Evolutionary conservation across 2,113 vertebrate genomes (phyloP).

Genomic region (Speoplatyrhinus poulsoni): DNA sequence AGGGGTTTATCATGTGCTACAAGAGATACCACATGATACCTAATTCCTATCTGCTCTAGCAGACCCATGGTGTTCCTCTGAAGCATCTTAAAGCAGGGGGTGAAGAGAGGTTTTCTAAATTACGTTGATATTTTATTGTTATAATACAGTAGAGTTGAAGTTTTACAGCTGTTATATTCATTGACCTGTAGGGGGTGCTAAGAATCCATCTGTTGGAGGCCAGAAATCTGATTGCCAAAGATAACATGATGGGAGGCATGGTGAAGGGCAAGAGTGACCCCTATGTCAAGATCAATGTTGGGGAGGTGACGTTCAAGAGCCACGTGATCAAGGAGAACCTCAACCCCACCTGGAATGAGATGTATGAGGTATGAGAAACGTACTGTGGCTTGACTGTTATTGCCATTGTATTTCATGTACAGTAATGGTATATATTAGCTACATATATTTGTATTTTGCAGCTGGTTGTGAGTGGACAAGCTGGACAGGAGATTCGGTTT

Average conservation of each 20-base stretch:
- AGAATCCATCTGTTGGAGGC: conserved; percentile 89
- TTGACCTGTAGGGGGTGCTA: conserved; percentile 79
- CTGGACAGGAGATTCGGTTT: conserved; percentile 80
- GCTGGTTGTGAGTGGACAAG: conserved; percentile 75
- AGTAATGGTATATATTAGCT: background rate
- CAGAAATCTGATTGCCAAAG: conserved; percentile 85
- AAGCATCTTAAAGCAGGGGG: too few relatives aligned
- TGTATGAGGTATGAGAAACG: conserved; percentile 82
- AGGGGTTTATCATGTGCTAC: too few relatives aligned
- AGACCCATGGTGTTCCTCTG: too few relatives aligned
- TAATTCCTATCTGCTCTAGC: too few relatives aligned
- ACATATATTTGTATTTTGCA: conserved; percentile 42
- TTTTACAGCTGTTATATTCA: conserved; percentile 14
- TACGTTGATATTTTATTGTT: background rate
- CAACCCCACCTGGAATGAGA: conserved; percentile 89
- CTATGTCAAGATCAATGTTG: conserved; percentile 83
- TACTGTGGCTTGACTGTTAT: background rate
- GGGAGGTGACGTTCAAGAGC: conserved; percentile 78
- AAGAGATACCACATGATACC: too few relatives aligned
- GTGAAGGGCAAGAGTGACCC: conserved; percentile 91
- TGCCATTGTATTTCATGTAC: background rate
- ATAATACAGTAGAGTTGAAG: background rate
- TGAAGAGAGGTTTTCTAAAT: background rate
- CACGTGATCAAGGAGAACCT: conserved; percentile 86
- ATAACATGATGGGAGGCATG: conserved; percentile 84